Evolutionary conservation across 2,888 invertebrate genomes (phyloP), one percentile per base, ranked within the genome.

Genomic region (Tenthredo mesomela): DNA sequence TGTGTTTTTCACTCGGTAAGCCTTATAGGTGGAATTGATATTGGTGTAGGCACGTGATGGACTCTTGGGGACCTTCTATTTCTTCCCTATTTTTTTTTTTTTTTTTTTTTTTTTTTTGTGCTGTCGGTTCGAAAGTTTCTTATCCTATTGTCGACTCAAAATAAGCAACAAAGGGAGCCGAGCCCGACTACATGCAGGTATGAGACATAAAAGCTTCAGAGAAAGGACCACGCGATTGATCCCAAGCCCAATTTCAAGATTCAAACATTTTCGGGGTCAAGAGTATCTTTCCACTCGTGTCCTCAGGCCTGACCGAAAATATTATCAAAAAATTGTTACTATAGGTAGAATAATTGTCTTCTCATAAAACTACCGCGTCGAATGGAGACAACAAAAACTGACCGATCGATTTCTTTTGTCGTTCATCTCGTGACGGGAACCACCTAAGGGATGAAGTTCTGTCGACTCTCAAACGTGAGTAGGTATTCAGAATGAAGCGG

Each of bases 211-310:
- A 70, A 33, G 33, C 33, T 33, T 67, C 25, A 21, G 25, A 61
- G 67, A 67, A 15, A 67, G 15, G 67, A 10, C 61, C 25, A 18
- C 33, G 67, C 67, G 67, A 67, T 33, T 67, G 67, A 67, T 67
- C 67, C 29, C 33, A 18, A 67, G 25, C 29, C 67, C 67, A 33
- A 33, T 67, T 67, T 18, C 29, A 33, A 43, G 71, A 73, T 43
- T 10, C 29, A n/a, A 43, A 73, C n/a, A 73, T 73, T 73, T 21
- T 12, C 9, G 25, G 70, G 70, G 70, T 70, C n/a, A 73, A 73
- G 15, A 21, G 71, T 73, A 18, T 67, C 29, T 29, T 67, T 15
- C 5, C 4, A 40, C 71, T 73, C 43, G n/a, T 18, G 21, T 43
- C 71, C 33, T 25, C 25, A 67, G 6, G 15, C 67, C 18, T 33